phyloP scores from a whole-genome alignment of 1,140 invertebrate genomes.

The Caenorhabditis tropicalis region DNA sequence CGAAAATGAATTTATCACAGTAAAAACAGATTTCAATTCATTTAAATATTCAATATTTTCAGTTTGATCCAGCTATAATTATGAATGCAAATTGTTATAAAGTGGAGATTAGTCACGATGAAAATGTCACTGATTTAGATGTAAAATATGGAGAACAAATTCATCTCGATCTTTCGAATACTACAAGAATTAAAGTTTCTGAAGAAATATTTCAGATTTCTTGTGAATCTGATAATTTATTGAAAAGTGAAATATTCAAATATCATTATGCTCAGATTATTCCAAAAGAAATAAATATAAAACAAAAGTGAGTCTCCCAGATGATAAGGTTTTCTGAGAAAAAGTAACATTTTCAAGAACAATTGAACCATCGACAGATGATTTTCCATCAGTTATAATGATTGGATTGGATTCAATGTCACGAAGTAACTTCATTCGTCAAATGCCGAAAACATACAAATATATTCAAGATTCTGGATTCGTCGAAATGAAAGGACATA shows the following conservation, averaged over 20 bases:
- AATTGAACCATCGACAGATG: background rate
- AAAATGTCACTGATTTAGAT: conserved; percentile 51
- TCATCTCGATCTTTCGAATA: conserved; percentile 2
- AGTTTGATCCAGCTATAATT: conserved; percentile 4
- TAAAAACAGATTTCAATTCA: conserved; percentile 15
- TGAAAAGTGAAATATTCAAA: conserved; percentile 32
- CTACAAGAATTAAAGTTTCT: background rate
- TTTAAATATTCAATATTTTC: background rate
- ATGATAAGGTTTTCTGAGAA: no score
- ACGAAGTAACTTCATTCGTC: conserved; percentile 51
- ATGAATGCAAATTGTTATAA: conserved; percentile 10
- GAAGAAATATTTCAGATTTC: conserved; percentile 17
- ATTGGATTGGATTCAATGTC: conserved; percentile 57
- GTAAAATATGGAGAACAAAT: conserved; percentile 23
- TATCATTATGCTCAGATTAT: conserved; percentile 49
- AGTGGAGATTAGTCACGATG: conserved; percentile 27
- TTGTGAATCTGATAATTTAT: background rate
- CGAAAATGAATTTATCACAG: conserved; percentile 41
- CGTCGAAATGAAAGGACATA: conserved; percentile 51
- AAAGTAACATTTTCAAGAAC: no score
- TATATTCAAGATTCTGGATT: conserved; percentile 51
- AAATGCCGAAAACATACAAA: conserved; percentile 52
- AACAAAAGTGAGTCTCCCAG: no score
- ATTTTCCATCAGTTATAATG: conserved; percentile 49
- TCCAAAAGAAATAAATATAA: background rate